Conservation (phyloP, 2,113 vertebrate genomes). For the Canis aureus region DNA sequence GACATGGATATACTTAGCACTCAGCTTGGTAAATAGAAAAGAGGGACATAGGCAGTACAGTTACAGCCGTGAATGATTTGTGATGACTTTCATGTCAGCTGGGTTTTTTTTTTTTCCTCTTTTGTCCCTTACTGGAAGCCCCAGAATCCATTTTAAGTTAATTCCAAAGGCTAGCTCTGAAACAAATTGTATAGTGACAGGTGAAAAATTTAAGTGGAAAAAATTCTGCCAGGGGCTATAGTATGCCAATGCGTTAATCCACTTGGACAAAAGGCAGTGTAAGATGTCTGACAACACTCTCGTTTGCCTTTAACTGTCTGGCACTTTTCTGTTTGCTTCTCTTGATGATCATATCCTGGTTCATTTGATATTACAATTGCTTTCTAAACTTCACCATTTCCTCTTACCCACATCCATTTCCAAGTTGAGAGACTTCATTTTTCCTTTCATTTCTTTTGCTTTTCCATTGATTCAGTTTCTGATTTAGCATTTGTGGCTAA, state of each 20-base stretch:
- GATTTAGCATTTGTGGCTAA: constrained; percentile 52
- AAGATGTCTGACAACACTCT: neutral
- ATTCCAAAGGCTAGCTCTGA: constrained; percentile 75
- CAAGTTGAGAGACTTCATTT: neutral
- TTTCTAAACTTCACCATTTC: neutral
- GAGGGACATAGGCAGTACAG: constrained; percentile 9
- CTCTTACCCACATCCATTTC: constrained; percentile 12
- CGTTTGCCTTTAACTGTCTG: neutral
- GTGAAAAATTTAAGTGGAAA: constrained; percentile 71
- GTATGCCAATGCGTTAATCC: constrained; percentile 42
- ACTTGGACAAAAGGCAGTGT: constrained; percentile 36
- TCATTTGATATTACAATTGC: neutral
- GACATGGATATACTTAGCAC: constrained; percentile 60
- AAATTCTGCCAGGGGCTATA: constrained; percentile 41
- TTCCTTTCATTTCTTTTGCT: neutral
- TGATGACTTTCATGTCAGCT: constrained; percentile 54
- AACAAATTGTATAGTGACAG: constrained; percentile 72
- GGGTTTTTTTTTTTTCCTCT: neutral
- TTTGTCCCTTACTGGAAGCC: constrained; percentile 59
- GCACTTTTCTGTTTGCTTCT: neutral
- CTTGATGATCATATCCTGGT: constrained; percentile 3
- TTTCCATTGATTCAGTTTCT: neutral
- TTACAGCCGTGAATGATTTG: constrained; percentile 56
- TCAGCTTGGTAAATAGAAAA: constrained; percentile 60
- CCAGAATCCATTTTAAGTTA: constrained; percentile 63